Percentiles rank a stretch among this genome's conserved stretches.
These are phyloP conservation scores for Lithophane leautieri DNA, from an alignment of 2,888 invertebrate species.

Conservation along the genomic window DNA sequence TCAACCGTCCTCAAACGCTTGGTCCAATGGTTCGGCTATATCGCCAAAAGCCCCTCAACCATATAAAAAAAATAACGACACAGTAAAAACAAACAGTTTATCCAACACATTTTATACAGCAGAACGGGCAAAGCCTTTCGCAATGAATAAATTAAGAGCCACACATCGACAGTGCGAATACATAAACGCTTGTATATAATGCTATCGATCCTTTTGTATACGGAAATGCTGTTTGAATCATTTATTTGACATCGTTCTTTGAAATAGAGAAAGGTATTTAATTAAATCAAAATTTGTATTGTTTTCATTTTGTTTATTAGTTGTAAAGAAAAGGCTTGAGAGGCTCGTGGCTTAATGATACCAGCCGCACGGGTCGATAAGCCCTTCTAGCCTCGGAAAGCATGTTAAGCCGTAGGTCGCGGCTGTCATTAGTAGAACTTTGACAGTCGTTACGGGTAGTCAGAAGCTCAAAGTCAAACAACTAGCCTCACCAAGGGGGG, in stretches of 20 bases:
- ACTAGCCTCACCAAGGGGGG: not conserved
- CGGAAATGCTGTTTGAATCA: conserved; percentile 31
- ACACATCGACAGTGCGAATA: conserved; percentile 1
- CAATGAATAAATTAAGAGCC: conserved; percentile 53
- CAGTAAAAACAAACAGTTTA: conserved; percentile 24
- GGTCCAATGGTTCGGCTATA: conserved; percentile 6
- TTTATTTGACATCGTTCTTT: conserved; percentile 34
- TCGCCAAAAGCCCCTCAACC: not conserved
- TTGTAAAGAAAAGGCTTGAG: too few relatives aligned
- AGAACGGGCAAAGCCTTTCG: conserved; percentile 8
- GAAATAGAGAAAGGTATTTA: not conserved
- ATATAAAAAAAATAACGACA: not conserved
- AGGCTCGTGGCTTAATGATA: too few relatives aligned
- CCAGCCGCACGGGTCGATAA: not conserved
- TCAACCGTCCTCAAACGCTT: not conserved
- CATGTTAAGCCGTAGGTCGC: not conserved
- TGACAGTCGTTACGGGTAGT: not conserved
- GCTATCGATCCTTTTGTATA: conserved; percentile 29
- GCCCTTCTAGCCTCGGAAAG: not conserved
- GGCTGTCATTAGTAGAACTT: not conserved
- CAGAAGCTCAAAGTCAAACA: too few relatives aligned
- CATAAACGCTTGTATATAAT: conserved; percentile 7
- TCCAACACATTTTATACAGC: conserved; percentile 11
- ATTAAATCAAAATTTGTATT: not conserved
- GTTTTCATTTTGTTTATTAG: not conserved